Conservation (phyloP, 2,113 vertebrate species). For the Camelus dromedarius region DNA sequence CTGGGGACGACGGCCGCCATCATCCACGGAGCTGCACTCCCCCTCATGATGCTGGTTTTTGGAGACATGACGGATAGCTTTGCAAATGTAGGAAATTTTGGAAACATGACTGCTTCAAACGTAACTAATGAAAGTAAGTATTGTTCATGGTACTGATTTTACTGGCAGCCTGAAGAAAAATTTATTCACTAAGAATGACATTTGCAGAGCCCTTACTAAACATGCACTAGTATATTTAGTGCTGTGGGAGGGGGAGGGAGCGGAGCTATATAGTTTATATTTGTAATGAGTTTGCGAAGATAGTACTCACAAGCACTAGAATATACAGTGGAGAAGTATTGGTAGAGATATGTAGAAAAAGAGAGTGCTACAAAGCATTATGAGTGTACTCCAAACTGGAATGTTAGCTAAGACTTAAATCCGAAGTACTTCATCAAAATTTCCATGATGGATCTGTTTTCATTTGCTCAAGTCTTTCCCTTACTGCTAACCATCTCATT, state of each 20-base stretch:
- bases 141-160: background rate
- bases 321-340: background rate
- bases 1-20: conserved; percentile 89
- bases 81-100: background rate
- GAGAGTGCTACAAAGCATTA: background rate
- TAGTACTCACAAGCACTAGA: background rate
- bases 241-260: background rate
- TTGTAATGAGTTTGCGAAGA: background rate
- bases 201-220: background rate
- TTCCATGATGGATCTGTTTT: background rate
- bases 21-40: conserved; percentile 91
- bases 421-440: background rate
- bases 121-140: conserved; percentile 84
- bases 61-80: conserved; percentile 96
- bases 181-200: background rate
- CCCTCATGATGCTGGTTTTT: conserved; percentile 93
- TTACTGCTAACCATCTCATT: background rate
- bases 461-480: background rate
- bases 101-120: accelerated
- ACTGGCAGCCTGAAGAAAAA: background rate
- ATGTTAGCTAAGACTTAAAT: background rate
- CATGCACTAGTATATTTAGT: background rate
- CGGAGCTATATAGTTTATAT: background rate
- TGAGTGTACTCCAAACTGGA: background rate
- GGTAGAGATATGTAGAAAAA: background rate